These are phyloP conservation scores for Platichthys stellatus DNA, from an alignment of 2,113 vertebrate species.

Conservation along the genomic window DNA sequence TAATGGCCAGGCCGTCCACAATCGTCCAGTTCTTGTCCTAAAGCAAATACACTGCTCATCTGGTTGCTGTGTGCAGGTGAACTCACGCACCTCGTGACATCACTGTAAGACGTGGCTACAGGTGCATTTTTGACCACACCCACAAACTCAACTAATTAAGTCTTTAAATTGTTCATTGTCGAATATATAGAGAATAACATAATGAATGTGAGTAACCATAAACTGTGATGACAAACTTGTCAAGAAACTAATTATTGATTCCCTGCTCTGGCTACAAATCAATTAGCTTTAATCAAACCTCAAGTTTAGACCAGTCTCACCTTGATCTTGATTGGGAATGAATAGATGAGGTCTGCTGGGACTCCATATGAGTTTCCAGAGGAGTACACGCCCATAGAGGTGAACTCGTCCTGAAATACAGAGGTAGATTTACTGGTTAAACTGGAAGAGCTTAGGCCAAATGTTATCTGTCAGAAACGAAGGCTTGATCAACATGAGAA, in stretches of 20 bases:
- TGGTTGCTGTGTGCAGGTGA: too few relatives aligned
- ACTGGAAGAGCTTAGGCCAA: not conserved
- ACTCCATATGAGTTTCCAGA: slow-evolving; percentile 91
- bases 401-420: slow-evolving; percentile 87
- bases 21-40: slow-evolving; percentile 95
- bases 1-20: slow-evolving; percentile 89
- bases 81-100: too few relatives aligned
- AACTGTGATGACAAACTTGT: not conserved
- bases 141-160: too few relatives aligned
- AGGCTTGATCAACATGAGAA: not conserved
- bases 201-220: too few relatives aligned
- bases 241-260: not conserved
- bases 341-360: slow-evolving; percentile 93
- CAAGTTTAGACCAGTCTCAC: slow-evolving; percentile 65
- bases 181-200: too few relatives aligned
- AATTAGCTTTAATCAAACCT: too few relatives aligned
- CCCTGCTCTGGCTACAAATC: not conserved
- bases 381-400: slow-evolving; percentile 97
- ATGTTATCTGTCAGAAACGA: not conserved
- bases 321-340: slow-evolving; percentile 96
- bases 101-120: too few relatives aligned
- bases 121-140: too few relatives aligned
- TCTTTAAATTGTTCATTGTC: too few relatives aligned
- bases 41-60: not conserved
- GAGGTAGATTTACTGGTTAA: not conserved